A percentile compares a stretch with the other conserved stretches of the same genome.
These are phyloP conservation scores for Urocolius indicus DNA, from an alignment of 2,113 vertebrate genomes.

Conservation along the genomic window DNA sequence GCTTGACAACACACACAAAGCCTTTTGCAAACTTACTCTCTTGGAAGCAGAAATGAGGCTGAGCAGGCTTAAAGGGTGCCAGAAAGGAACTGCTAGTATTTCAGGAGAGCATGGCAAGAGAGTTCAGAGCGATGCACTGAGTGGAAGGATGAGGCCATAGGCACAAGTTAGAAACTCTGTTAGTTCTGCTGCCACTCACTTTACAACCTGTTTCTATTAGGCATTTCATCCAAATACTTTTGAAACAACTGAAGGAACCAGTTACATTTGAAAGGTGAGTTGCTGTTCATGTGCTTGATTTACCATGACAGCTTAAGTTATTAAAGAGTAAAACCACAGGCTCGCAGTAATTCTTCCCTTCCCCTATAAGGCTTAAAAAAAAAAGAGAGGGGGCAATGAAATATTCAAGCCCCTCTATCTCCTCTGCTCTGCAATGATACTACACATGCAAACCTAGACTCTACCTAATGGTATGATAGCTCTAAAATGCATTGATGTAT, in stretches of 20 bases:
- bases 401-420: not conserved
- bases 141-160: not conserved
- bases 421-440: not conserved
- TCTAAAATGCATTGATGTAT: not conserved
- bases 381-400: not conserved
- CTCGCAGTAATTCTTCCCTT: not conserved
- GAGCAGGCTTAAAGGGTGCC: not conserved
- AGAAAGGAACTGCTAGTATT: not conserved
- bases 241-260: not conserved
- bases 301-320: not conserved
- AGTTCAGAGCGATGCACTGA: fast-evolving
- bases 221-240: not conserved
- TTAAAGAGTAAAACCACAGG: not conserved
- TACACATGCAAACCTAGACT: not conserved
- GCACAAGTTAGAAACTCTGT: not conserved
- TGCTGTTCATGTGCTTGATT: not conserved
- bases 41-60: not conserved
- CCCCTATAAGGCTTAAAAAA: not conserved
- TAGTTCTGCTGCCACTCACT: not conserved
- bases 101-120: too few species aligned
- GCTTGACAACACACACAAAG: not conserved
- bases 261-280: not conserved
- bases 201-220: not conserved
- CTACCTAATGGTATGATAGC: not conserved
- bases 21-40: not conserved